Percentiles rank a stretch among this genome's conserved stretches.
Evolutionary conservation across 2,888 invertebrate species (phyloP).

Genomic region (Hipparchia semele): DNA sequence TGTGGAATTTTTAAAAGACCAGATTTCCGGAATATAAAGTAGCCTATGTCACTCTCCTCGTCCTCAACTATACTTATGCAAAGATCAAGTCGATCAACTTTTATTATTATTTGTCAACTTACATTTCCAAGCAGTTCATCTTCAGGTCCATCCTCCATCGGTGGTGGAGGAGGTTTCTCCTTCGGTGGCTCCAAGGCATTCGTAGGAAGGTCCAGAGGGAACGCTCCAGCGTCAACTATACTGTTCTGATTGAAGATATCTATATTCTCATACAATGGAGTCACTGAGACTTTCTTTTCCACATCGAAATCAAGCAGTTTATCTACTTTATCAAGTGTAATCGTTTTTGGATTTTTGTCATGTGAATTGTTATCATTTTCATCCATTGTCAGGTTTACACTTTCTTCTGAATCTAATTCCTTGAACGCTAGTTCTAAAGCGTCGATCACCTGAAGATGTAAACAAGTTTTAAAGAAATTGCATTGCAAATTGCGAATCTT

Average conservation of each 20-base stretch:
- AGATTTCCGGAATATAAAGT: too few species aligned
- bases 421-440: slow-evolving; percentile 85
- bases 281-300: slow-evolving; percentile 68
- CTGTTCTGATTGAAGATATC: slow-evolving; percentile 80
- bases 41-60: too few species aligned
- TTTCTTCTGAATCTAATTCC: slow-evolving; percentile 83
- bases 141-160: slow-evolving; percentile 78
- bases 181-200: slow-evolving; percentile 89
- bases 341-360: slow-evolving; percentile 47
- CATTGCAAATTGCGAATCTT: slow-evolving; percentile 24
- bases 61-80: too few species aligned
- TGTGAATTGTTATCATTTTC: slow-evolving; percentile 56
- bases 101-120: slow-evolving; percentile 46
- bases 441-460: slow-evolving; percentile 81
- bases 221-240: slow-evolving; percentile 60
- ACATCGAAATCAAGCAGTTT: slow-evolving; percentile 55
- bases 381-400: slow-evolving; percentile 63
- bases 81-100: slow-evolving; percentile 46
- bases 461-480: slow-evolving; percentile 10
- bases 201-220: slow-evolving; percentile 83
- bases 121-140: slow-evolving; percentile 77
- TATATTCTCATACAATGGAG: slow-evolving; percentile 85
- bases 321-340: slow-evolving; percentile 45
- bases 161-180: slow-evolving; percentile 93
- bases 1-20: too few species aligned